These are phyloP conservation scores for Camponotus floridanus DNA, from an alignment of 1,140 invertebrate species.

Conservation along the genomic window DNA sequence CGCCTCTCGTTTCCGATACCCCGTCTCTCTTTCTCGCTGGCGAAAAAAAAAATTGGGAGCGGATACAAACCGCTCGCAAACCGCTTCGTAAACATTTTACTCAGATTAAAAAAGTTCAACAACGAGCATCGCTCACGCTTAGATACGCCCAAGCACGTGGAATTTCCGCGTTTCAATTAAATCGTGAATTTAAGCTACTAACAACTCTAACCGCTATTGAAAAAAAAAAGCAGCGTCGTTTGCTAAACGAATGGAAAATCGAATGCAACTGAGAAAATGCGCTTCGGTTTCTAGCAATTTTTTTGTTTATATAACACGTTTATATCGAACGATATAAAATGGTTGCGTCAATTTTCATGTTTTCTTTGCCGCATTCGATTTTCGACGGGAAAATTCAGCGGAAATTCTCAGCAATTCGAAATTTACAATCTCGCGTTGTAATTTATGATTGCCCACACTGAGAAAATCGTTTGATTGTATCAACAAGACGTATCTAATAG, in stretches of 20 bases:
- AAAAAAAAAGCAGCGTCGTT: constrained; percentile 29
- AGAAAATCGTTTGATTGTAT: no score
- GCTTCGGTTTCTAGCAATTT: constrained; percentile 16
- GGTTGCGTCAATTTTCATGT: neutral
- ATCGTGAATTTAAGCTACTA: constrained; percentile 55
- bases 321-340: neutral
- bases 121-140: constrained; percentile 34
- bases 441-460: neutral
- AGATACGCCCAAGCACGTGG: constrained; percentile 26
- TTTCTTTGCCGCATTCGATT: neutral
- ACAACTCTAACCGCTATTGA: constrained; percentile 25
- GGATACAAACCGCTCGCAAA: neutral
- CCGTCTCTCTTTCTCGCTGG: neutral
- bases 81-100: constrained; percentile 67
- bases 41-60: neutral
- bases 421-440: neutral
- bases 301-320: neutral
- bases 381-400: neutral
- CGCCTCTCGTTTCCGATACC: constrained; percentile 2
- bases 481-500: no score
- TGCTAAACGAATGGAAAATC: constrained; percentile 30
- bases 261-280: neutral
- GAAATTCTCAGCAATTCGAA: neutral
- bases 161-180: constrained; percentile 61
- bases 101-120: constrained; percentile 73